Conservation (phyloP, 1,140 invertebrate species). For the Drosophila rhopaloa region DNA sequence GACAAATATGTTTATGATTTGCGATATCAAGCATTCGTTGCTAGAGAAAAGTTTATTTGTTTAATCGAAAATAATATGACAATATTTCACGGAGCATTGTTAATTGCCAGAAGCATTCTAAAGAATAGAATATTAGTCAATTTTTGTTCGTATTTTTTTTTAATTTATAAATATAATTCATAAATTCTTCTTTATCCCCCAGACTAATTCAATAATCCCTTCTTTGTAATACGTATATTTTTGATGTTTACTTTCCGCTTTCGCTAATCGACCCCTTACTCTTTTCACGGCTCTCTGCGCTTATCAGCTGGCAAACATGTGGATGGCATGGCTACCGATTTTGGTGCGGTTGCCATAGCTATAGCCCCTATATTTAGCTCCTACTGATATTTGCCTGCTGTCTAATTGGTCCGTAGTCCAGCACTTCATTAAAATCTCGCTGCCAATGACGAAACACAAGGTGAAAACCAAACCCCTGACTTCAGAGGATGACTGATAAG, state of each 20-base stretch:
- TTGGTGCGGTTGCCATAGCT: background rate
- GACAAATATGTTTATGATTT: no score
- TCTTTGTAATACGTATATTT: background rate
- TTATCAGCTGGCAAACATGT: slow-evolving; percentile 22
- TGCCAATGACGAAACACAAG: slow-evolving; percentile 11
- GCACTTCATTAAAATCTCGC: background rate
- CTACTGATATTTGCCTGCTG: slow-evolving; percentile 10
- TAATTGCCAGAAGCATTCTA: no score
- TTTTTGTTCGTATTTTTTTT: no score
- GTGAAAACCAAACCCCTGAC: slow-evolving; percentile 3
- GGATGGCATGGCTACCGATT: slow-evolving; percentile 6
- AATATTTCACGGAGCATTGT: no score
- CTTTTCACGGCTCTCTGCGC: background rate
- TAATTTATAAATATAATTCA: no score
- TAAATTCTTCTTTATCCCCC: background rate
- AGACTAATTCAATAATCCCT: background rate
- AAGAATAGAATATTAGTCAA: no score
- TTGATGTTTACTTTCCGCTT: slow-evolving; percentile 3
- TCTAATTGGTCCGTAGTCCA: slow-evolving; percentile 19
- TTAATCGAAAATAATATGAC: no score
- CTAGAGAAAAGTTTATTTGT: no score
- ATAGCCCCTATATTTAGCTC: slow-evolving; percentile 8
- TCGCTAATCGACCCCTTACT: slow-evolving; percentile 5
- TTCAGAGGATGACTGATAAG: slow-evolving; percentile 9
- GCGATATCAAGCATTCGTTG: no score